Base-by-base conservation (phyloP, 1,140 invertebrate species). In the Drosophila ananassae region DNA sequence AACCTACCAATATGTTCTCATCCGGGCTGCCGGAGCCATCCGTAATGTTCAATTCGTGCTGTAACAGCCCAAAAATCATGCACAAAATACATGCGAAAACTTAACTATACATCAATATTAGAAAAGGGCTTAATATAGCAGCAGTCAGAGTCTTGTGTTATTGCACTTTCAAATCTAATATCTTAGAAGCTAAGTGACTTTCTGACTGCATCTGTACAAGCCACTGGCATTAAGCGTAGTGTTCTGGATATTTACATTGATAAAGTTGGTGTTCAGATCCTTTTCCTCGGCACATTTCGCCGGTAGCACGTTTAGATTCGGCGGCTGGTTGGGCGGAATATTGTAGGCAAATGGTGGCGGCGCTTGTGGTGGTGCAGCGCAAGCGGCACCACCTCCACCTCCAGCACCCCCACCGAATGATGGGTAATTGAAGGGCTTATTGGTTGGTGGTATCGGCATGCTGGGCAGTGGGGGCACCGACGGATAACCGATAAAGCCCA, bases 401-500 rank as follows among this genome's bases (percentile, higher is more conserved):
- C 73, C 80, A 1, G 59, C 61, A 22, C 64, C 73, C 3, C 75
- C 73, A 2, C 78, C 76, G 12, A 73, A 80, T 13, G 72, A 77
- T 48, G 91, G 91, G 77, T 92, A 92, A 25, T 92, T 92, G 5
- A 92, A 92, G 7, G 91, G 92, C 78, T 91, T 90, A 66, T 59
- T 77, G 46, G 51, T 89, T 21, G 83, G 82, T 46, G 91, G 92
- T 69, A 87, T 84, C 32, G 85, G 81, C 82, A 93, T 93, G 12
- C 89, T 78, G 1, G 95, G 95, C 78, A 95, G 91, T 6, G 93
- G 55, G 13, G 96, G 96, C 59, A 94, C 93, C 53, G 94, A 93
- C 10, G 96, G 96, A 91, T 93, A 97, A 3, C 95, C 96, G 68
- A 97, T 95, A 90, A 97, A 97, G 1, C 96, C 96, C 76, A 90